Evolutionary conservation across 2,113 vertebrate genomes (phyloP), one percentile per base, ranked within the genome.

Genomic region (Psilopsiagon aurifrons): DNA sequence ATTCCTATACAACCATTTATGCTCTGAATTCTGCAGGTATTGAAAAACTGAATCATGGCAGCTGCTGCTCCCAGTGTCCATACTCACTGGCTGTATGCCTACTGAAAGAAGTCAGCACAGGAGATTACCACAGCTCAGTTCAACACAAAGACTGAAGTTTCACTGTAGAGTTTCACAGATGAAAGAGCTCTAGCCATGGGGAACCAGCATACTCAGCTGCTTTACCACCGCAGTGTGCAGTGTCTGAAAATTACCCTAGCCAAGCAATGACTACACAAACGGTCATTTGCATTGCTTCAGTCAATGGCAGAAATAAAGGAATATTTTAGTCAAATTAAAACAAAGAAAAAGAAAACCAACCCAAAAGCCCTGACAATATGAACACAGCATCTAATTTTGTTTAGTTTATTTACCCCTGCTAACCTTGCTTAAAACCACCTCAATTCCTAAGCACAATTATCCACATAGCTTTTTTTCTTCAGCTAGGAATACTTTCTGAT

Each of bases 171-270:
- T 13, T 59, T 44, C n/a, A 20, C 7, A 33, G 6, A 54, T 16
- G 12, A 87, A 10, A 17, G 16, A 80, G 41, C 3, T 63, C 27
- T 46, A 5, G 0, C 24, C 64, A 4, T 1, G 11, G 15, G 35
- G 55, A 92, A 4, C 13, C 37, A 59, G 25, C 28, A 44, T 8
- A 55, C 3, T 4, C 14, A 90, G 22, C 5, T 33, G 43, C 0
- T 0, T 37, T 55, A 28, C 20, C 52, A 54, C 8, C 0, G 1
- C 27, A 24, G 13, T 6, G 19, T 20, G 44, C 0, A 0, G 5
- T 28, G 47, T 27, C 43, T 71, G 41, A 67, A 80, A 88, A 47
- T 2, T 0, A 67, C 14, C 24, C 41, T 28, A 43, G 63, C 5
- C 49, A 67, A 43, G 24, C n/a, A 13, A 31, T 12, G 14, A 8